Percentiles rank a stretch among this genome's conserved stretches.
These are phyloP conservation scores for Etheostoma perlongum DNA, from an alignment of 2,797 vertebrate genomes.

Conservation along the genomic window DNA sequence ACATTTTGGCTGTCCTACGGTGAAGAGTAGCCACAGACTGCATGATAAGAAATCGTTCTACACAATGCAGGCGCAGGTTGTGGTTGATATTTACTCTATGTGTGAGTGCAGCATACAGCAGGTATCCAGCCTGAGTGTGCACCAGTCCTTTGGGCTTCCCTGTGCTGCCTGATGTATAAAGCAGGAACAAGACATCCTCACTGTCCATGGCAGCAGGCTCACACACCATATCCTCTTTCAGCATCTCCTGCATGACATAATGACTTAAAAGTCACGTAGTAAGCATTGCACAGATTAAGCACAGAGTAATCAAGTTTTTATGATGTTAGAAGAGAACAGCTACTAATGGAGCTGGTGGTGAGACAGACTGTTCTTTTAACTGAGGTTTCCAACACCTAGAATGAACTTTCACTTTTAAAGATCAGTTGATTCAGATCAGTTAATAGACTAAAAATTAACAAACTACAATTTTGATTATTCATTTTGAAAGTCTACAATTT, in stretches of 20 bases:
- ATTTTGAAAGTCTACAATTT: not conserved
- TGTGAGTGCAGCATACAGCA: conserved; percentile 91
- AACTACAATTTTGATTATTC: not conserved
- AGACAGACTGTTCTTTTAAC: too few relatives aligned
- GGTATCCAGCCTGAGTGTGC: conserved; percentile 96
- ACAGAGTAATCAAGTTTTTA: not conserved
- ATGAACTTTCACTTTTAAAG: not conserved
- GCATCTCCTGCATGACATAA: conserved; percentile 86
- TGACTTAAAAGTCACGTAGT: not conserved
- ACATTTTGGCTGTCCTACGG: not conserved
- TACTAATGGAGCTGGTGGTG: too few relatives aligned
- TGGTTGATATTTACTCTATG: conserved; percentile 87
- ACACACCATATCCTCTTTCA: conserved; percentile 86
- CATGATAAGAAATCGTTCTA: not conserved
- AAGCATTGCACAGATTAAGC: too few relatives aligned
- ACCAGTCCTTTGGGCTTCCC: conserved; percentile 95
- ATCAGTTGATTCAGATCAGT: not conserved
- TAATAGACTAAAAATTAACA: not conserved
- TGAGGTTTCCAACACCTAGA: too few relatives aligned
- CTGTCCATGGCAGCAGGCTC: conserved; percentile 91
- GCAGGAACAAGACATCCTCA: conserved; percentile 93
- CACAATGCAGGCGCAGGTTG: not conserved
- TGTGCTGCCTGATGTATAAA: conserved; percentile 96
- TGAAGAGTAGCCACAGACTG: too few relatives aligned
- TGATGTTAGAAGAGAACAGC: not conserved